Conservation (phyloP, 2,888 invertebrate species). For the Andrena flavipes region DNA sequence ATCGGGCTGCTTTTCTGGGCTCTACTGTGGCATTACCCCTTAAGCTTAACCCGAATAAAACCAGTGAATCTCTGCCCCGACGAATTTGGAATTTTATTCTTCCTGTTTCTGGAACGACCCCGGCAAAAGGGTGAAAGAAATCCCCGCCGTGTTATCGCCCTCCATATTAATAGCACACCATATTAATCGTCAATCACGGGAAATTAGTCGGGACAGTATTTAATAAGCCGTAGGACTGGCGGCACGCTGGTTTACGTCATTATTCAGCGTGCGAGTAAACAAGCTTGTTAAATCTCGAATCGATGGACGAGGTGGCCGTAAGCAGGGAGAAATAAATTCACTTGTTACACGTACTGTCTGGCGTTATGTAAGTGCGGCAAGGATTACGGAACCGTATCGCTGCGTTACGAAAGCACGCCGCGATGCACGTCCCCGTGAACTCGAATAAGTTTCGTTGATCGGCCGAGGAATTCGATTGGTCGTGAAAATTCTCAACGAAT, state of each 20-base stretch:
- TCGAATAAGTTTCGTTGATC: neutral
- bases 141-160: too few species aligned
- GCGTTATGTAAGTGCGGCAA: slow-evolving; percentile 39
- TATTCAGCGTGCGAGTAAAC: slow-evolving; percentile 47
- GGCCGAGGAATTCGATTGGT: neutral
- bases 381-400: slow-evolving; percentile 44
- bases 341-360: slow-evolving; percentile 40
- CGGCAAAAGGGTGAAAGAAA: too few species aligned
- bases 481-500: slow-evolving; percentile 1
- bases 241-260: slow-evolving; percentile 36
- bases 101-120: too few species aligned
- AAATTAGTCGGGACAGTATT: neutral
- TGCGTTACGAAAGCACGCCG: slow-evolving; percentile 38
- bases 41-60: too few species aligned
- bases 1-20: too few species aligned
- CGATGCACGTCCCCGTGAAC: neutral
- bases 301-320: slow-evolving; percentile 18
- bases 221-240: neutral
- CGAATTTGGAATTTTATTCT: too few species aligned
- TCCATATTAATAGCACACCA: too few species aligned
- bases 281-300: slow-evolving; percentile 45
- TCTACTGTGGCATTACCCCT: too few species aligned
- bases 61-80: too few species aligned
- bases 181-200: slow-evolving; percentile 9
- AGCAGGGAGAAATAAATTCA: slow-evolving; percentile 38